phyloP scores from a whole-genome alignment of 2,888 invertebrate species.

The Erebia palarica region DNA sequence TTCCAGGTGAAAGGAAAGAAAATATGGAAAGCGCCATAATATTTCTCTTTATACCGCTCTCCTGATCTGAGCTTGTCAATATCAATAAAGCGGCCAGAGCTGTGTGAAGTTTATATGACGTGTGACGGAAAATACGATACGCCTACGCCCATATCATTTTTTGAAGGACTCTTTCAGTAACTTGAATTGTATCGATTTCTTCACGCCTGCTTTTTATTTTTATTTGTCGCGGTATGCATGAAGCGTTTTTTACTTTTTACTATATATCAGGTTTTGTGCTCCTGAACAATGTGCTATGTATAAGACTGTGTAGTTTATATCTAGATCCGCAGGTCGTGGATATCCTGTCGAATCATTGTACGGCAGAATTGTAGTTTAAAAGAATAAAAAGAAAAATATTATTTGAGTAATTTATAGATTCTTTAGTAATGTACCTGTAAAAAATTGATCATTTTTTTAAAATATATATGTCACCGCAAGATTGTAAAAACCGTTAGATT shows the following conservation, averaged over 20 bases:
- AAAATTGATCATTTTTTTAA: too few species aligned
- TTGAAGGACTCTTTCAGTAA: constrained; percentile 24
- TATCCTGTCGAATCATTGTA: background rate
- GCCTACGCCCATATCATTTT: constrained; percentile 23
- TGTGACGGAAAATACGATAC: constrained; percentile 38
- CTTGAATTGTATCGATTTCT: constrained; percentile 19
- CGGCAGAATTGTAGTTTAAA: background rate
- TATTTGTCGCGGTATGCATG: background rate
- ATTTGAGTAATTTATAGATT: too few species aligned
- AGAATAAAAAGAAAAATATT: too few species aligned
- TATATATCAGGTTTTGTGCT: too few species aligned
- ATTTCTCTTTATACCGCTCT: constrained; percentile 3
- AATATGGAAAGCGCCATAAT: constrained; percentile 1
- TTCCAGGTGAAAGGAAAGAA: constrained; percentile 1
- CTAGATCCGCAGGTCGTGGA: too few species aligned
- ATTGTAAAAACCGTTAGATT: too few species aligned
- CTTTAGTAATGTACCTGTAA: too few species aligned
- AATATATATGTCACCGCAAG: too few species aligned
- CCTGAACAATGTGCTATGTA: too few species aligned
- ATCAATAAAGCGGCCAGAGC: constrained; percentile 36
- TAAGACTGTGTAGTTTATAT: too few species aligned
- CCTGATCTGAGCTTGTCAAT: constrained; percentile 34
- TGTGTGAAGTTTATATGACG: constrained; percentile 39
- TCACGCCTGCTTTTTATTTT: constrained; percentile 10
- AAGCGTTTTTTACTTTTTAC: too few species aligned